These are phyloP conservation scores for Cliona cf. orientalis DNA, from an alignment of 37 sponge, comb jelly and placozoan genomes.

Conservation along the genomic window DNA sequence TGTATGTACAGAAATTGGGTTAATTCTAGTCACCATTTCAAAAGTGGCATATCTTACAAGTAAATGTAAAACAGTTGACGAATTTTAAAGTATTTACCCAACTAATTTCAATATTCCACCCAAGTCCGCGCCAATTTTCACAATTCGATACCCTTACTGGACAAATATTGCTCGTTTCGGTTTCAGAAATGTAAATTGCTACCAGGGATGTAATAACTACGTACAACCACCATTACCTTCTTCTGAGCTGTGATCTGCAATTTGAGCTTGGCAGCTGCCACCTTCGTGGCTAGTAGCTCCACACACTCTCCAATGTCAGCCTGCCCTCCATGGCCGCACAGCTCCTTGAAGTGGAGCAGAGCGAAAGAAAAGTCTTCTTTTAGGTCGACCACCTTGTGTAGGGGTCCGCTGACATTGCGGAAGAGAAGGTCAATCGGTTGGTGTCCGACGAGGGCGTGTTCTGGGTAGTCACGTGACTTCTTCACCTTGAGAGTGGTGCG, in stretches of 20 bases:
- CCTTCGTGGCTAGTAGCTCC: not conserved
- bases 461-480: not conserved
- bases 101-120: too few species aligned
- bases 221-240: too few species aligned
- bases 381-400: not conserved
- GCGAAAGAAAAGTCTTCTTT: not conserved
- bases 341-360: conserved; percentile 1
- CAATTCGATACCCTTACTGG: too few species aligned
- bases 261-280: not conserved
- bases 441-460: not conserved
- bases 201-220: too few species aligned
- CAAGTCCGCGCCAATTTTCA: too few species aligned
- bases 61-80: too few species aligned
- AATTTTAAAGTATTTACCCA: too few species aligned
- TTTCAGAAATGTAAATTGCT: too few species aligned
- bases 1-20: too few species aligned
- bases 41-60: too few species aligned
- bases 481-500: not conserved
- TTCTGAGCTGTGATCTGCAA: not conserved
- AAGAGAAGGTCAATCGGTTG: not conserved
- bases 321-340: not conserved
- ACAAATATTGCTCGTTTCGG: too few species aligned
- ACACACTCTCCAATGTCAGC: not conserved
- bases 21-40: too few species aligned
- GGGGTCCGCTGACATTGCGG: not conserved